Evolutionary conservation across 2,113 vertebrate species (phyloP), one percentile per base, ranked within the genome.

Genomic region (Zosterops borbonicus): DNA sequence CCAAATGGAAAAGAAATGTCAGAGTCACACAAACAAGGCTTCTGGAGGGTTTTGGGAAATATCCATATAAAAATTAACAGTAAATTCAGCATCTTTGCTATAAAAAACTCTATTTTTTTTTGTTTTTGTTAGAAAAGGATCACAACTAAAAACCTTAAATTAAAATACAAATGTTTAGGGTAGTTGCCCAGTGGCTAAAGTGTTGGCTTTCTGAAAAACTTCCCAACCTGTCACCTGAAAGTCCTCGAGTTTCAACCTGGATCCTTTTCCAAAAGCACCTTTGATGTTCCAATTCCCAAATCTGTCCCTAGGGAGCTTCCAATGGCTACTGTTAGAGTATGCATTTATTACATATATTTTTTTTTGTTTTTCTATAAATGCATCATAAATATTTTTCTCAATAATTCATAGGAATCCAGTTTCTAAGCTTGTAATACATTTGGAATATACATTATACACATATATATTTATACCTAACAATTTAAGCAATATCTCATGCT

Each of bases 361-460:
- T 80, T 58, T 41, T 3, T 9, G 39, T 74, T 96, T 96, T 95
- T 97, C 96, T 97, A 97, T 97, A 98, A 98, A 98, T 98, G 98
- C 97, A 98, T 98, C 97, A 98, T 98, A 98, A 98, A 98, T 98
- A 98, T 96, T 98, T 89, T 96, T 95, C 97, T 97, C 97, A 97
- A 96, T 97, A 98, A 98, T 97, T 98, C 96, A 41, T 97, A 98
- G 96, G 98, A 98, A 98, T 98, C 96, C 53, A 92, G 96, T 97
- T 97, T 98, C 97, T 98, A 98, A 97, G 96, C 97, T 97, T 95
- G 97, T 97, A 97, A 97, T 98, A 98, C 97, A 98, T 96, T 95
- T 97, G 97, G 97, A 97, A 97, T 98, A 98, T 98, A 98, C 97
- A 98, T 98, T 98, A 97, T 98, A 98, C 97, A 98, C 96, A 97